Base-by-base conservation (phyloP, 2,888 invertebrate species). In the Priocnemis perturbator region DNA sequence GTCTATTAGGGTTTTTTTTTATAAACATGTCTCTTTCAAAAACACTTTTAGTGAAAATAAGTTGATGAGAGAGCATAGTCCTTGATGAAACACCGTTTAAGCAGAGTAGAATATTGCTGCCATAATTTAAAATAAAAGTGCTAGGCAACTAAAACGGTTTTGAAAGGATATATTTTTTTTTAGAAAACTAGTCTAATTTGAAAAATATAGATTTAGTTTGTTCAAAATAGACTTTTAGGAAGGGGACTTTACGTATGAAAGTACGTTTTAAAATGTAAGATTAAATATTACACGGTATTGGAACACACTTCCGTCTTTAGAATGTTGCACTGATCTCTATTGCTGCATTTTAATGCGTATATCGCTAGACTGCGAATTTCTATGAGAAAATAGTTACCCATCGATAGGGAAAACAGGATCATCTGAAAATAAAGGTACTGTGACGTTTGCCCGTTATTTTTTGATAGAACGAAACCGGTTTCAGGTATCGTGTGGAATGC, bases 221-320 rank as follows among this genome's bases (percentile, higher is more conserved):
- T 67, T 62, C 37, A 74, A 70, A 68, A 66, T 77, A 73, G 74
- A 60, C 80, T 65, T 67, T 56, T 76, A 62, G 56, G 69, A 69
- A 77, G 81, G 78, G 78, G 75, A 80, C 71, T 64, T 80, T 52
- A 60, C 63, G 59, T 59, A 60, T 69, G 70, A 56, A 58, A 37
- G 21, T 21, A 66, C 57, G 67, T 63, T 47, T 20, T 53, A 69
- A 65, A 58, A 60, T 68, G 60, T 57, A 65, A 60, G 52, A 53
- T 44, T 61, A 72, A 69, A 59, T 66, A 59, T 56, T 45, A 67
- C 60, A 45, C 37, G 37, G 69, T 69, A 62, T 60, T 76, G 82
- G 85, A 83, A 85, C 82, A 85, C 84, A 81, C 78, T 82, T 76
- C 73, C 68, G 61, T 78, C 71, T 84, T 84, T 82, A 78, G 79